Conservation (phyloP, 2,888 invertebrate species). For the Apodemia duryi region DNA sequence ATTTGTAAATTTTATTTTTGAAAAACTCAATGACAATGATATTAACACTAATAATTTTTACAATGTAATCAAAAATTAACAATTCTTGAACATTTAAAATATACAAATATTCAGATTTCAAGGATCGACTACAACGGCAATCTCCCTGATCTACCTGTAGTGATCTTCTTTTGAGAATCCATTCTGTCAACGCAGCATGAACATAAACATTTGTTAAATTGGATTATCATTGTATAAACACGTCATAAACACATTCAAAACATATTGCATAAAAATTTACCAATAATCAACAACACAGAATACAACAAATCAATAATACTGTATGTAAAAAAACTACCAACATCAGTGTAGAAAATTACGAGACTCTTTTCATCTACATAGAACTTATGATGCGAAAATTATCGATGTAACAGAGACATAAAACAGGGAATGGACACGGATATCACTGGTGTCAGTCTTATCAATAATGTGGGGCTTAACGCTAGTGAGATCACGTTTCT, state of each 20-base stretch:
- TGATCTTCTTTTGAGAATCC: constrained; percentile 69
- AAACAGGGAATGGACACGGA: neutral
- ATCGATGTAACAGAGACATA: constrained; percentile 8
- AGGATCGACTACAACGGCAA: constrained; percentile 29
- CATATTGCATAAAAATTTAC: constrained; percentile 55
- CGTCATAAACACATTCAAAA: constrained; percentile 55
- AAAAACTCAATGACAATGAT: constrained; percentile 59
- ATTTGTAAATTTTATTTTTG: constrained; percentile 56
- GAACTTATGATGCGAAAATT: constrained; percentile 39
- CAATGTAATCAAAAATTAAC: constrained; percentile 52
- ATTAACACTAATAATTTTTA: constrained; percentile 58
- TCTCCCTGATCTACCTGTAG: constrained; percentile 58
- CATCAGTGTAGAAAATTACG: constrained; percentile 21
- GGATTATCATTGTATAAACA: constrained; percentile 41
- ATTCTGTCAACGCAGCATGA: constrained; percentile 70
- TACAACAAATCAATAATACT: constrained; percentile 45
- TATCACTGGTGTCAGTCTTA: constrained; percentile 53
- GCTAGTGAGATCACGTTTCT: constrained; percentile 42
- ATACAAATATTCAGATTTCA: constrained; percentile 33
- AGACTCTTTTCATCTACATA: constrained; percentile 31
- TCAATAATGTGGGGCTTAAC: constrained; percentile 38
- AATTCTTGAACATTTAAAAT: constrained; percentile 36
- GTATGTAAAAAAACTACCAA: constrained; percentile 41
- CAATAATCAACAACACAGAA: constrained; percentile 61
- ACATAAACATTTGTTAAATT: constrained; percentile 43